phyloP scores from a whole-genome alignment of 2,888 invertebrate genomes.

The Eutolmus rufibarbis region DNA sequence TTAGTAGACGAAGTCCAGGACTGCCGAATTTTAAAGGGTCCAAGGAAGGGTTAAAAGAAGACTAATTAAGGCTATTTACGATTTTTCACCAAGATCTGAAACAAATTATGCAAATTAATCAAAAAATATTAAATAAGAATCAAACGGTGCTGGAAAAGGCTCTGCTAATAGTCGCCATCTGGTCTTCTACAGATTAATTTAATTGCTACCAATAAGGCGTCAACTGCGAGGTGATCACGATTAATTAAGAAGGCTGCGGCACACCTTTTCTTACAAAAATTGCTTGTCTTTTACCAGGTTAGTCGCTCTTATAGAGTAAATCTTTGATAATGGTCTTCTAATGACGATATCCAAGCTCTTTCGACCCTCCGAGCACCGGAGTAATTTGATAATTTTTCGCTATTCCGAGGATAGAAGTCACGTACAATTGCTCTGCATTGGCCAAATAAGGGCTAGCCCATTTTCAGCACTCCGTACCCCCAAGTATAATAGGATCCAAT shows the following conservation, averaged over 20 bases:
- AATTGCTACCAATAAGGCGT: conserved; percentile 15
- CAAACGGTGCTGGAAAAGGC: background rate
- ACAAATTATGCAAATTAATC: conserved; percentile 41
- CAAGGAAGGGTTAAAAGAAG: conserved; percentile 20
- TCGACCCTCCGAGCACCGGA: background rate
- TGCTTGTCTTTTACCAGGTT: background rate
- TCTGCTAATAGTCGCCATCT: conserved; percentile 1
- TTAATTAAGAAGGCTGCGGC: background rate
- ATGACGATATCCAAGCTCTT: background rate
- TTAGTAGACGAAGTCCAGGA: background rate
- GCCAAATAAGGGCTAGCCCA: conserved; percentile 27
- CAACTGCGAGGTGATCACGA: background rate
- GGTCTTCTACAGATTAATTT: background rate
- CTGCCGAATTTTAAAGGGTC: background rate
- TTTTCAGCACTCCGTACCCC: background rate
- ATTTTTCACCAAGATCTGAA: conserved; percentile 24
- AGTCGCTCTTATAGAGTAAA: background rate
- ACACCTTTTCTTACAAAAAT: background rate
- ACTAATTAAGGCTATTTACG: conserved; percentile 34
- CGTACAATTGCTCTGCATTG: conserved; percentile 29
- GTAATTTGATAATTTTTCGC: conserved; percentile 35
- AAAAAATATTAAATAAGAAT: conserved; percentile 33
- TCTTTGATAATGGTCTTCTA: background rate
- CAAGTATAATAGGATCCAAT: conserved; percentile 22
- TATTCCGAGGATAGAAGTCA: conserved; percentile 24